Conservation (phyloP, 2,888 invertebrate species). For the Epistrophe eligans region DNA sequence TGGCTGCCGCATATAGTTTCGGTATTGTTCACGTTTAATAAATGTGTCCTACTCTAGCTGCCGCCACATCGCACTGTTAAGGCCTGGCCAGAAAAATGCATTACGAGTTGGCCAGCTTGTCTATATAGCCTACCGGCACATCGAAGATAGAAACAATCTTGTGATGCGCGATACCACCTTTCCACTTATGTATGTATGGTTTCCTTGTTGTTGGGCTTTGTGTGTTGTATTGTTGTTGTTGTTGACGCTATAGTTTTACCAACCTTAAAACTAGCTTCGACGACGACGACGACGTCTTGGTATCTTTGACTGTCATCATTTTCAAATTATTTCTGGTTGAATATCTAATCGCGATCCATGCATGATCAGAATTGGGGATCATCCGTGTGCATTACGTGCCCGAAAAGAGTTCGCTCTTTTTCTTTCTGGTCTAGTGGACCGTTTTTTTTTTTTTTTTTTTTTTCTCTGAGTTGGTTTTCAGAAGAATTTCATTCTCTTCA, state of each 20-base stretch:
- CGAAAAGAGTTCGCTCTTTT: conserved; percentile 55
- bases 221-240: conserved; percentile 40
- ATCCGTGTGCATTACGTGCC: conserved; percentile 74
- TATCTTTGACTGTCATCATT: conserved; percentile 84
- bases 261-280: conserved; percentile 18
- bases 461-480: conserved; percentile 57
- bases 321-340: conserved; percentile 85
- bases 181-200: conserved; percentile 47
- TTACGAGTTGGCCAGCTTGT: conserved; percentile 63
- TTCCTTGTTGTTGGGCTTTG: conserved; percentile 42
- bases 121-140: conserved; percentile 56
- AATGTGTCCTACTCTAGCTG: conserved; percentile 61
- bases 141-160: conserved; percentile 71
- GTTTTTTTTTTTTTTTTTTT: conserved; percentile 20
- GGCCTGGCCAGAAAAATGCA: conserved; percentile 50
- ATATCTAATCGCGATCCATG: conserved; percentile 84
- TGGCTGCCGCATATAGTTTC: conserved; percentile 63
- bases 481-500: conserved; percentile 48
- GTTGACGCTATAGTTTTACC: conserved; percentile 21
- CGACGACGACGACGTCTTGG: conserved; percentile 67
- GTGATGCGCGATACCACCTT: conserved; percentile 68
- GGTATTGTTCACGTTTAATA: conserved; percentile 75
- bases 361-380: conserved; percentile 81
- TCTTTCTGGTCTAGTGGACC: conserved; percentile 55
- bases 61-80: conserved; percentile 35